Evolutionary conservation across 2,113 vertebrate species (phyloP).

Genomic region (human (Homo sapiens)): DNA sequence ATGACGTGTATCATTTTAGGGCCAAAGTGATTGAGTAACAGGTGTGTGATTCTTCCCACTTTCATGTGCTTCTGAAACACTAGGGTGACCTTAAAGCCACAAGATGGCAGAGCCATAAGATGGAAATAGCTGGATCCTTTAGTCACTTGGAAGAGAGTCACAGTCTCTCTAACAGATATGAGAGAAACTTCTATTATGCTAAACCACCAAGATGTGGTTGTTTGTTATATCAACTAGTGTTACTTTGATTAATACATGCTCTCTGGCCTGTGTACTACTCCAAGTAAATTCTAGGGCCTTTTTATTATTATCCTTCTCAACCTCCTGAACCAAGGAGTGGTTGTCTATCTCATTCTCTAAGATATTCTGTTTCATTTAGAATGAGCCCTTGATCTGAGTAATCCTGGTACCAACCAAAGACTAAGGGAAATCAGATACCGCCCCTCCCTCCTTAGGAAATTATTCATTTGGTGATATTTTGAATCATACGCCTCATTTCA

Average conservation of each 20-base stretch:
- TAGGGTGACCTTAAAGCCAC: background rate
- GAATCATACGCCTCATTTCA: background rate
- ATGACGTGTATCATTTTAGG: background rate
- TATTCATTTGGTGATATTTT: constrained; percentile 12
- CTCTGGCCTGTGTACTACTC: background rate
- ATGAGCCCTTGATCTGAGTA: background rate
- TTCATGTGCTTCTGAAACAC: background rate
- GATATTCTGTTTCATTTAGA: background rate
- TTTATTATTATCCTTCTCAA: background rate
- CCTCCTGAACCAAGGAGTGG: background rate
- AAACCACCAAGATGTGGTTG: background rate
- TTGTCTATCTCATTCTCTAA: constrained; percentile 1
- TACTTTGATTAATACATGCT: background rate
- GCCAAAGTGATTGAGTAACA: background rate
- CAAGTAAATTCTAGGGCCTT: background rate
- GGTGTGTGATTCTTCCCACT: background rate
- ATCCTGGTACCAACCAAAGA: background rate
- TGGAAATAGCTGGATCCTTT: background rate
- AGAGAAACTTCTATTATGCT: background rate
- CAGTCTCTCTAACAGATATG: background rate
- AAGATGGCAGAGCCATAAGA: background rate
- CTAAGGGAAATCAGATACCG: background rate
- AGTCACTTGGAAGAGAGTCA: background rate
- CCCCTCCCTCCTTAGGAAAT: background rate
- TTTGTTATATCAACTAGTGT: background rate